Conservation (phyloP, 2,888 invertebrate genomes). For the Digitonthophagus gazella region DNA sequence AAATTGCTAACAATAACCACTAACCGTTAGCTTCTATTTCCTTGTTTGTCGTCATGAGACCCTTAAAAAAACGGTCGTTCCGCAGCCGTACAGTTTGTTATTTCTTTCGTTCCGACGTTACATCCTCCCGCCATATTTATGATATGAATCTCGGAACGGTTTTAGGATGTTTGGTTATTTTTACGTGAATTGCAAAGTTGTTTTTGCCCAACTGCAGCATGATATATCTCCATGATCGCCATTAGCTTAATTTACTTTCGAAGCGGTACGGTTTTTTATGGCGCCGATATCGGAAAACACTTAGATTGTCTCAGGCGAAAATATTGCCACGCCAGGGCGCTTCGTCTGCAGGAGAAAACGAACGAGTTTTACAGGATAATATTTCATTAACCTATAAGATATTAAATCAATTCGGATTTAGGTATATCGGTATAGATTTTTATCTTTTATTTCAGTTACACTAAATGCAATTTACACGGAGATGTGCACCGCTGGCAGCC, state of each 20-base stretch:
- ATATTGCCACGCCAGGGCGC: not conserved
- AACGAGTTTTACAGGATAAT: no score
- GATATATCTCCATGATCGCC: not conserved
- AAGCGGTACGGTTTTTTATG: not conserved
- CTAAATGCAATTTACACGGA: not conserved
- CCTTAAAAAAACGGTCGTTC: not conserved
- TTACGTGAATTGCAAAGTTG: not conserved
- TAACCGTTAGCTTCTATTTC: not conserved
- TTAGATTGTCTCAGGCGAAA: not conserved
- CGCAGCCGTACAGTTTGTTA: no score
- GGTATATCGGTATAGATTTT: no score
- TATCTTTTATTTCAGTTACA: no score
- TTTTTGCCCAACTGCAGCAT: not conserved
- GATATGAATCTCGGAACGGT: not conserved
- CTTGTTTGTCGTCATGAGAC: not conserved
- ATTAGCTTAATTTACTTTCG: not conserved
- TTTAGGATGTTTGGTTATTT: not conserved
- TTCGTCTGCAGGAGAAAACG: no score
- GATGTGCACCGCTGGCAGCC: not conserved
- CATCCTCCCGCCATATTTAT: not conserved
- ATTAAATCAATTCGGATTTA: no score
- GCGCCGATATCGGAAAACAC: not conserved
- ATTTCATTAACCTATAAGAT: no score
- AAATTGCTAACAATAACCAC: not conserved
- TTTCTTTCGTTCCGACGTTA: not conserved